Conservation (phyloP, 2,113 vertebrate species). For the Larimichthys polyactis region DNA sequence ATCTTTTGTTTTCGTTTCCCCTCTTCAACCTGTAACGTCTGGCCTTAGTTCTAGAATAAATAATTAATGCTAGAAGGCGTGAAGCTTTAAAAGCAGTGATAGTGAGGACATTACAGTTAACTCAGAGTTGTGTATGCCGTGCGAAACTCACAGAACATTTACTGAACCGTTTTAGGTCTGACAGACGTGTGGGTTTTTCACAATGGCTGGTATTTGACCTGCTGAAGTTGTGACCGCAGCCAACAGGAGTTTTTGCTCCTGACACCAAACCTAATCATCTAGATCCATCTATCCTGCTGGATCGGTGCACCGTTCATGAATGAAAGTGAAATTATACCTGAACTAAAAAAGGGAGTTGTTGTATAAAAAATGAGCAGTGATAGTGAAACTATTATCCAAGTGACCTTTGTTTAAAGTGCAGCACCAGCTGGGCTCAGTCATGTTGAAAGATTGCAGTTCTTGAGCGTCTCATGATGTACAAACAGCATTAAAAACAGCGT, state of each 20-base stretch:
- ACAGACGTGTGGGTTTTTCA: neutral
- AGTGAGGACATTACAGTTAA: neutral
- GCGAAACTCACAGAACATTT: neutral
- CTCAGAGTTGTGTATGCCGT: neutral
- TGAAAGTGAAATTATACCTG: no score
- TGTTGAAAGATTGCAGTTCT: slow-evolving; percentile 13
- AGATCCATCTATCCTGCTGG: neutral
- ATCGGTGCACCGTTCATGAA: neutral
- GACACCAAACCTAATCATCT: neutral
- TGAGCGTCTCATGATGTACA: slow-evolving; percentile 8
- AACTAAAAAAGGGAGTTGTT: neutral
- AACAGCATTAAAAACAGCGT: neutral
- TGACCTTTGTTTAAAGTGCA: neutral
- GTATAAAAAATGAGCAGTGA: neutral
- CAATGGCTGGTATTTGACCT: slow-evolving; percentile 7
- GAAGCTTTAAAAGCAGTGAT: no score
- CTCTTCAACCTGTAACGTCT: no score
- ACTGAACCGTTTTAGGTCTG: neutral
- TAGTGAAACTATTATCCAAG: neutral
- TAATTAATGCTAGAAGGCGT: neutral
- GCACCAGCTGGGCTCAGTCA: slow-evolving; percentile 37
- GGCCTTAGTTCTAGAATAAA: no score
- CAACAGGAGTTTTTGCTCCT: neutral
- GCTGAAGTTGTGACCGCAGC: neutral
- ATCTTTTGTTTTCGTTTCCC: no score